A percentile compares a stretch with the other conserved stretches of the same genome.
Evolutionary conservation across 2,888 invertebrate species (phyloP).

Genomic region (Lamellibrachia columna): DNA sequence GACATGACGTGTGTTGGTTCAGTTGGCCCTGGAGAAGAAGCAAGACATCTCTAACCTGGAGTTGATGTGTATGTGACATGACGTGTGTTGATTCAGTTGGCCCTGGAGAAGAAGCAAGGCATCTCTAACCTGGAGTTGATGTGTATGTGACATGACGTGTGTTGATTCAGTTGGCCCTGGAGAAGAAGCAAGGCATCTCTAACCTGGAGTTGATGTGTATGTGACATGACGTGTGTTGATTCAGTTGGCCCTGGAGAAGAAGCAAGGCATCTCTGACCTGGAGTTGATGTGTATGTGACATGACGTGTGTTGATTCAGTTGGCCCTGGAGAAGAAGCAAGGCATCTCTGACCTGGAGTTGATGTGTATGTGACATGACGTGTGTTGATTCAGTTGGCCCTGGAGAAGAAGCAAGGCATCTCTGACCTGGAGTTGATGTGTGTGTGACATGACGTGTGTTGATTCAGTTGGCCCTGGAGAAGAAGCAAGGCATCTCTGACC

Average conservation of each 20-base stretch:
- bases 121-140: slow-evolving; percentile 87
- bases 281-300: slow-evolving; percentile 76
- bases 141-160: slow-evolving; percentile 66
- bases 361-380: slow-evolving; percentile 69
- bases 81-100: slow-evolving; percentile 69
- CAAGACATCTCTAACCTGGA: slow-evolving; percentile 86
- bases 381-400: slow-evolving; percentile 75
- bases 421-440: slow-evolving; percentile 86
- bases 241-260: slow-evolving; percentile 84
- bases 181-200: slow-evolving; percentile 87
- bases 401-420: slow-evolving; percentile 87
- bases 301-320: slow-evolving; percentile 72
- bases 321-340: slow-evolving; percentile 85
- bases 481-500: slow-evolving; percentile 83
- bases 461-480: slow-evolving; percentile 84
- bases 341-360: slow-evolving; percentile 85
- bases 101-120: slow-evolving; percentile 87
- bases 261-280: slow-evolving; percentile 86
- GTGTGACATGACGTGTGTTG: slow-evolving; percentile 24
- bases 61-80: slow-evolving; percentile 72
- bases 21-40: slow-evolving; percentile 88
- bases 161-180: slow-evolving; percentile 78
- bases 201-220: slow-evolving; percentile 82
- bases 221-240: slow-evolving; percentile 27
- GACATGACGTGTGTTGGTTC: slow-evolving; percentile 56